Conservation (phyloP, 2,888 invertebrate species). For the Cremastinae sp. region DNA sequence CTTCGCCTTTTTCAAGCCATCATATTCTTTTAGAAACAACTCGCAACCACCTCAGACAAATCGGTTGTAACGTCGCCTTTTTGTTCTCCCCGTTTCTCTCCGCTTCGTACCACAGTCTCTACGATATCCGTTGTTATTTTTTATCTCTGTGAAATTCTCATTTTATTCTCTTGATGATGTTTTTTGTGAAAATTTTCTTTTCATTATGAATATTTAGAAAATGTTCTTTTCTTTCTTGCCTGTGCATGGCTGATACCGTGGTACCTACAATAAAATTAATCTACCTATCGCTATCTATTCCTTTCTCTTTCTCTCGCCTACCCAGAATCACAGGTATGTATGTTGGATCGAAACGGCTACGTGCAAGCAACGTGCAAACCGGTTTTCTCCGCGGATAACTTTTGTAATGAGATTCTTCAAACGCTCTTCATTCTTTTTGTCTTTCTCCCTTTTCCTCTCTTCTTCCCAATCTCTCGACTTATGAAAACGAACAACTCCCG, state of each 20-base stretch:
- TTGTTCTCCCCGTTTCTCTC: too few species aligned
- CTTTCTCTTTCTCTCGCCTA: constrained; percentile 41
- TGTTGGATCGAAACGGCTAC: constrained; percentile 58
- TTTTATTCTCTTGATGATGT: too few species aligned
- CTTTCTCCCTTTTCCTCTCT: constrained; percentile 24
- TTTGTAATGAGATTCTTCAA: constrained; percentile 73
- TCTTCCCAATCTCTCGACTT: too few species aligned
- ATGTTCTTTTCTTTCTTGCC: too few species aligned
- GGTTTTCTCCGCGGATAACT: constrained; percentile 69
- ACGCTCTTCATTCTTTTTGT: constrained; percentile 41
- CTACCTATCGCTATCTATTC: neutral
- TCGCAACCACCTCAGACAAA: constrained; percentile 53
- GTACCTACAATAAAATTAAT: too few species aligned
- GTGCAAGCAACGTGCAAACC: constrained; percentile 69
- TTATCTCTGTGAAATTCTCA: too few species aligned
- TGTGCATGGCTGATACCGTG: too few species aligned
- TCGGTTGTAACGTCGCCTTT: constrained; percentile 55
- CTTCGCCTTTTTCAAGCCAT: constrained; percentile 14
- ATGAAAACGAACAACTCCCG: too few species aligned
- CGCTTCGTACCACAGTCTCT: too few species aligned
- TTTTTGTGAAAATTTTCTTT: too few species aligned
- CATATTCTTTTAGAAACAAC: constrained; percentile 37
- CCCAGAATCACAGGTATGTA: constrained; percentile 45
- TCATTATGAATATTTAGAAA: too few species aligned
- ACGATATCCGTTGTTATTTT: too few species aligned